Evolutionary conservation across 2,113 vertebrate species (phyloP), one percentile per base, ranked within the genome.

Genomic region (Heptranchias perlo): DNA sequence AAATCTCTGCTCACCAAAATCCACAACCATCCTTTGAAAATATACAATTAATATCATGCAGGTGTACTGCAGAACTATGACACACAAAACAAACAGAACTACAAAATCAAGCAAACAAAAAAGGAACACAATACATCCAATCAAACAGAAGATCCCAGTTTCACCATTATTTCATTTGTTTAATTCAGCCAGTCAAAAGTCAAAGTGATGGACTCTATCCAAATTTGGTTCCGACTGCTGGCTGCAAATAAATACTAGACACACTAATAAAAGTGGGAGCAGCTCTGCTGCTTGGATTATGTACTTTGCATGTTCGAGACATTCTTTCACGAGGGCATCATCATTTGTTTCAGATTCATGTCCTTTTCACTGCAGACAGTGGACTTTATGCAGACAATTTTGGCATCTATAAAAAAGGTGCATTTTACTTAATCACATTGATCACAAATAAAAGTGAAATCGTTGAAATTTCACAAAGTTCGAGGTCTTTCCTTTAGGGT

Each of bases 291-390:
- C n/a, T 7, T 62, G 58, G 18, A 62, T 23, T 93, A 93, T 62
- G n/a, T 93, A 93, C n/a, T 93, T 62, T 93, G 89, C 89, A 93
- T 6, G 16, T n/a, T 93, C n/a, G 35, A 93, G 89, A 93, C 89
- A 92, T 92, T 92, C 31, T 92, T 92, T 92, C 14, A 62, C 35
- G 58, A 93, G 1, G 89, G 64, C 21, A 39, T 93, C 89, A 92
- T 92, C 35, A 39, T 89, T 89, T 89, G 86, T 14, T 89, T 89
- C 49, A 54, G 39, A 92, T 39, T 92, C 18, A 62, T 58, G 13
- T 39, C 89, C 89, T 39, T 39, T 39, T 61, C 23, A 62, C 89
- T 6, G 35, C 89, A 93, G n/a, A 18, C n/a, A n/a, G n/a, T 62
- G 58, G 16, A 39, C 54, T 64, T 93, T 39, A 39, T 23, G n/a